phyloP scores from a whole-genome alignment of 2,797 vertebrate genomes.

The Premnoplex brunnescens region DNA sequence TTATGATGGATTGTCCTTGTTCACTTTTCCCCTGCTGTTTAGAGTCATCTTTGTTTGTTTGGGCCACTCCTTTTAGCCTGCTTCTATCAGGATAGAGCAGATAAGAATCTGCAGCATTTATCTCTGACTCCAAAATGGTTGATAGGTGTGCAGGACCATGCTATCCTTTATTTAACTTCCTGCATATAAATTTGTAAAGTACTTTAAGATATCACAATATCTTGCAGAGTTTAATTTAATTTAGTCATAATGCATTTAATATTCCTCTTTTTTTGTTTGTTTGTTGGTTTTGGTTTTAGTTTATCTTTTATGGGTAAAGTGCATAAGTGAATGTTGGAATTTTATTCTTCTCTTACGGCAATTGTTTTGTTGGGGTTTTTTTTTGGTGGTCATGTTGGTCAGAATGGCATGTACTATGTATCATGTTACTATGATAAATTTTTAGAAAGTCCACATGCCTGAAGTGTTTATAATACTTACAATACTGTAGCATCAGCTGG shows the following conservation, averaged over 20 bases:
- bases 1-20: neutral
- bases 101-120: neutral
- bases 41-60: neutral
- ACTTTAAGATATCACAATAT: neutral
- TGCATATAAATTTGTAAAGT: neutral
- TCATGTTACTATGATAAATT: neutral
- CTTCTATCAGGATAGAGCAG: neutral
- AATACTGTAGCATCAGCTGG: neutral
- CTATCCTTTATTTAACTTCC: neutral
- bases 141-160: neutral
- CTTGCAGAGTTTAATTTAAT: neutral
- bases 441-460: neutral
- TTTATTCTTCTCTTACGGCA: neutral
- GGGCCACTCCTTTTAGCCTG: neutral
- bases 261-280: fast-evolving
- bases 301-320: neutral
- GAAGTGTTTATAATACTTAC: neutral
- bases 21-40: neutral
- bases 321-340: neutral
- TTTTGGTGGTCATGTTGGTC: neutral
- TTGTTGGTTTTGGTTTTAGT: neutral
- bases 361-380: neutral
- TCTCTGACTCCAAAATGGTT: neutral
- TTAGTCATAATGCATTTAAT: neutral
- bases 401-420: neutral